Base-by-base conservation (phyloP, 2,797 vertebrate species). In the Podarcis lilfordi region DNA sequence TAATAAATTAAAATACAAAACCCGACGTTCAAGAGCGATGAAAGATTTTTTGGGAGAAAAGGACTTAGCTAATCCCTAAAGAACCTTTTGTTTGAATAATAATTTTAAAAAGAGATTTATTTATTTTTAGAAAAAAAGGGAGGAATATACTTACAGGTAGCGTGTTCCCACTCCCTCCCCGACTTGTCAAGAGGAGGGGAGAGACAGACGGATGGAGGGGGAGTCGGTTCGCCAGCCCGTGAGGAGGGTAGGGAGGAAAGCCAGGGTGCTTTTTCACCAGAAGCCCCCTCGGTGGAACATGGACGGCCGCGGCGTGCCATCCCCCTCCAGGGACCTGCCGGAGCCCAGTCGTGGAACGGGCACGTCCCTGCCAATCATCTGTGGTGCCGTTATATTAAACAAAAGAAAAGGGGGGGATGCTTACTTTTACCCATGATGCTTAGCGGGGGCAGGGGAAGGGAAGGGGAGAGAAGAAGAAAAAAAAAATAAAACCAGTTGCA, bases 361-460 rank as follows among this genome's bases (percentile, higher is more conserved):
- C 96, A 96, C 94, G 95, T 91, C 95, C 93, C 94, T 96, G 96
- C 93, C 96, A 97, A 97, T 97, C 96, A 97, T 95, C 95, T 93
- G 92, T 95, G 55, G 91, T 94, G 95, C 96, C 93, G 94, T 96
- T 94, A 96, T 92, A 97, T 97, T 96, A 97, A 97, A 97, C 97
- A 97, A 97, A 96, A 96, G 95, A 95, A 94, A 93, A 96, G 94
- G 96, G 87, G 80, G 86, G 74, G 97, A 96, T 95, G 97, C 95
- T 96, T 96, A 95, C 96, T 96, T 96, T 96, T 96, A 97, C 97
- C 96, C 96, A 97, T 96, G 92, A 97, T 98, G 96, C 97, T 95
- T 96, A 96, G 96, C 94, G 88, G 95, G 97, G 97, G 92, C 94
- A 93, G 94, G 90, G 93, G 96, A 96, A 93, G 93, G 95, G 94